Conservation (phyloP, 2,113 vertebrate species). For the Anarrhichthys ocellatus region DNA sequence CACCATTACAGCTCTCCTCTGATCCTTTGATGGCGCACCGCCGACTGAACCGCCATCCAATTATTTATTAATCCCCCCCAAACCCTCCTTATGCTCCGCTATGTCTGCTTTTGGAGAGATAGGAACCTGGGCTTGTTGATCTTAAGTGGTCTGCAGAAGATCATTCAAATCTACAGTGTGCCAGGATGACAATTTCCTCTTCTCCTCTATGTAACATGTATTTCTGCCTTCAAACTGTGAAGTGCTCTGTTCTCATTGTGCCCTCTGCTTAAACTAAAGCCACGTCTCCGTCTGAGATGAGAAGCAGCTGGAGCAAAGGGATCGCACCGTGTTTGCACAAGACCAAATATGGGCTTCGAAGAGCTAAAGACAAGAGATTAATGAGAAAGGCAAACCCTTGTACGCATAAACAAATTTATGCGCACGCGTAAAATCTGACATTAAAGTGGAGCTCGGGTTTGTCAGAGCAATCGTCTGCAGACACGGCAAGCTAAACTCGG, state of each 20-base stretch:
- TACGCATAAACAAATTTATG: not conserved
- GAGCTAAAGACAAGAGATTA: not conserved
- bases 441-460: slow-evolving; percentile 1
- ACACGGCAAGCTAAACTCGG: slow-evolving; percentile 33
- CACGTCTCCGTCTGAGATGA: slow-evolving; percentile 6
- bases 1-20: slow-evolving; percentile 5
- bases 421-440: not conserved
- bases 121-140: slow-evolving; percentile 15
- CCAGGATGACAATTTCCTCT: not conserved
- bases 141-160: slow-evolving; percentile 26
- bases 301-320: slow-evolving; percentile 28
- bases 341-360: slow-evolving; percentile 8
- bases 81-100: slow-evolving; percentile 14
- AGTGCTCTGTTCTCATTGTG: not conserved
- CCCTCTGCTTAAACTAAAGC: slow-evolving; percentile 24
- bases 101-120: slow-evolving; percentile 3
- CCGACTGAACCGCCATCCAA: slow-evolving; percentile 10
- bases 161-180: slow-evolving; percentile 15
- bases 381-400: slow-evolving; percentile 3
- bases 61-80: slow-evolving; percentile 48
- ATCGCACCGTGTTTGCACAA: not conserved
- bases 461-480: slow-evolving; percentile 13
- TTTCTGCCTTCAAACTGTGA: not conserved
- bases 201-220: not conserved
- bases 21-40: slow-evolving; percentile 34